A percentile compares a stretch with the other conserved stretches of the same genome.
Conservation (phyloP, 1,140 invertebrate species). For the Macrotrachela quadricornifera region DNA sequence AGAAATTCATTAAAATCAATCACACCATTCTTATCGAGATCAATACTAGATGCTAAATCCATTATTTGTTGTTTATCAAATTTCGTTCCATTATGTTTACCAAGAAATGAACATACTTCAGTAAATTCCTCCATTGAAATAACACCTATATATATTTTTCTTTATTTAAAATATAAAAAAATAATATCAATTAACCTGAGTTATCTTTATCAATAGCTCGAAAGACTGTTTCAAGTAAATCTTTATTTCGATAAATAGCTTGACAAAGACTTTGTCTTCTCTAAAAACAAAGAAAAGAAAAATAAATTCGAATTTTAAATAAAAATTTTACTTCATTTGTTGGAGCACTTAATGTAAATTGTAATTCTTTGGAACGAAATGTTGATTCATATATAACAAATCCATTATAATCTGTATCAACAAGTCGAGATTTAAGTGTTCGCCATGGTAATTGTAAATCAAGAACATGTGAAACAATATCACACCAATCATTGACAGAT, state of each 20-base stretch:
- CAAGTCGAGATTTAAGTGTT: slow-evolving; percentile 50
- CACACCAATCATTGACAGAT: slow-evolving; percentile 50
- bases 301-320: not conserved
- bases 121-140: slow-evolving; percentile 70
- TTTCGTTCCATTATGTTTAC: no score
- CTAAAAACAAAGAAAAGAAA: not conserved
- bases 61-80: slow-evolving; percentile 38
- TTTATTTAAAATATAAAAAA: no score
- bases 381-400: slow-evolving; percentile 49
- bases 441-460: slow-evolving; percentile 57
- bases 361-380: slow-evolving; percentile 30
- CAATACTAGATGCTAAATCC: slow-evolving; percentile 59
- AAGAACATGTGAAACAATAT: slow-evolving; percentile 49
- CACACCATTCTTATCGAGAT: slow-evolving; percentile 65
- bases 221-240: slow-evolving; percentile 65
- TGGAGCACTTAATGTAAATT: not conserved
- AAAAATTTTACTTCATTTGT: not conserved
- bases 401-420: slow-evolving; percentile 38
- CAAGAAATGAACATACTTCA: slow-evolving; percentile 45
- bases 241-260: slow-evolving; percentile 63
- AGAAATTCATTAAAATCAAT: slow-evolving; percentile 77
- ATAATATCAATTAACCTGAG: slow-evolving; percentile 41
- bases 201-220: slow-evolving; percentile 74
- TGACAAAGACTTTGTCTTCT: slow-evolving; percentile 30
- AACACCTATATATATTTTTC: slow-evolving; percentile 38